These are phyloP conservation scores for Lucilia cuprina DNA, from an alignment of 1,140 invertebrate species.

Conservation along the genomic window DNA sequence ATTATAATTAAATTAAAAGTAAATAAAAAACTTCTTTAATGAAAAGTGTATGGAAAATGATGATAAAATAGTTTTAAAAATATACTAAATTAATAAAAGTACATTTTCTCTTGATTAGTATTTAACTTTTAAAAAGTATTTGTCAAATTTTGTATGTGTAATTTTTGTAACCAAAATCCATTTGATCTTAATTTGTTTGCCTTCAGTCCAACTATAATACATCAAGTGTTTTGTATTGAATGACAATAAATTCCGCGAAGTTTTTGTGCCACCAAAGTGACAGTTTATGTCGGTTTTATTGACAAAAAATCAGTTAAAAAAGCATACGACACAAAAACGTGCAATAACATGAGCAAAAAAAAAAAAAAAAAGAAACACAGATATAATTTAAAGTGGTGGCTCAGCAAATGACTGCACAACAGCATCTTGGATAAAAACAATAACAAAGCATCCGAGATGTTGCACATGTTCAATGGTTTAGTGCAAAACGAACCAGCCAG, in stretches of 20 bases:
- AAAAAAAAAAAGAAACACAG: not conserved
- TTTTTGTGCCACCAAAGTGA: slow-evolving; percentile 13
- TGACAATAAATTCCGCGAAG: slow-evolving; percentile 24
- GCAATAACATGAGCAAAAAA: not conserved
- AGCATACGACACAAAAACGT: not conserved
- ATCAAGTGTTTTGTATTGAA: slow-evolving; percentile 19
- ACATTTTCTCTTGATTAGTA: too few relatives aligned
- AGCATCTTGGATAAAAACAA: not conserved
- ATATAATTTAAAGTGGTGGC: not conserved
- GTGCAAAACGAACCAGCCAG: not conserved
- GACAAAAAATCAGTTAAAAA: slow-evolving; percentile 1
- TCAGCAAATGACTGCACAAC: not conserved
- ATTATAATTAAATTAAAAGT: slow-evolving; percentile 12
- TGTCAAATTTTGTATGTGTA: too few relatives aligned
- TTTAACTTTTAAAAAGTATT: too few relatives aligned
- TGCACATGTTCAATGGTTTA: slow-evolving; percentile 7
- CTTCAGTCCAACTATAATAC: not conserved
- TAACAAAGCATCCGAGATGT: not conserved
- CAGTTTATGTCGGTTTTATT: slow-evolving; percentile 12
- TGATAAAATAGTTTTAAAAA: too few relatives aligned
- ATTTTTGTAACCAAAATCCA: not conserved
- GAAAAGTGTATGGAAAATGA: too few relatives aligned
- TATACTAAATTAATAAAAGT: too few relatives aligned
- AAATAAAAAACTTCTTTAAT: not conserved
- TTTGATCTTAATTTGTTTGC: not conserved